Percentiles rank a stretch among this genome's conserved stretches.
Evolutionary conservation across 2,888 invertebrate genomes (phyloP).

Genomic region (Zhuqinia jingwanae): DNA sequence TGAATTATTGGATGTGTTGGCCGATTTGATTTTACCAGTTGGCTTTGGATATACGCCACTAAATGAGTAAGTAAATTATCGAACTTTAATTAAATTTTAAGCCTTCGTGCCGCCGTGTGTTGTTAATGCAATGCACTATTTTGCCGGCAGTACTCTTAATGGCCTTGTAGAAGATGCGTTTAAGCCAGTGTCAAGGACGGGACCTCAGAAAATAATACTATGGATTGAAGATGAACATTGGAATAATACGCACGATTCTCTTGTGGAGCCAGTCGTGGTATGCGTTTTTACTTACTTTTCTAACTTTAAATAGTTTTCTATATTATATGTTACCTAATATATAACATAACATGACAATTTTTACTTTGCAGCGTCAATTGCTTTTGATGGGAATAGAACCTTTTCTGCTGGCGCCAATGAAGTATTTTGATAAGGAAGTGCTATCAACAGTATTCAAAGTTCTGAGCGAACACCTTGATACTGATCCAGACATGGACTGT

Average conservation of each 20-base stretch:
- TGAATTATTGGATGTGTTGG: slow-evolving; percentile 39
- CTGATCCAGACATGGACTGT: neutral
- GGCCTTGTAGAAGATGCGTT: slow-evolving; percentile 44
- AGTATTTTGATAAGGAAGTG: slow-evolving; percentile 58
- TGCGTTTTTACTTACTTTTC: too few relatives aligned
- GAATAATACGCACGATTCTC: slow-evolving; percentile 8
- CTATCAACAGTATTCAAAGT: slow-evolving; percentile 34
- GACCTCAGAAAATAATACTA: slow-evolving; percentile 6
- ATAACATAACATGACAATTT: neutral
- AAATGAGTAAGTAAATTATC: slow-evolving; percentile 21
- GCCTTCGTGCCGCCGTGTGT: neutral
- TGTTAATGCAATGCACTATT: neutral
- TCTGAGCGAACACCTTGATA: neutral
- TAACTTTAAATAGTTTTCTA: too few relatives aligned
- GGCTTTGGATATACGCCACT: slow-evolving; percentile 57
- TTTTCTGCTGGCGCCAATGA: slow-evolving; percentile 47
- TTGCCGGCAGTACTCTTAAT: neutral
- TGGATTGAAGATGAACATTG: slow-evolving; percentile 60
- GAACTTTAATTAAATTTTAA: too few relatives aligned
- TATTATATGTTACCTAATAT: too few relatives aligned
- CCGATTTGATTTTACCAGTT: slow-evolving; percentile 52
- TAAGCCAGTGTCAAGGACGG: slow-evolving; percentile 40
- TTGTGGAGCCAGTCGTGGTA: slow-evolving; percentile 55
- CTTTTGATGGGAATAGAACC: slow-evolving; percentile 25
- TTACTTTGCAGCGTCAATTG: slow-evolving; percentile 5